These are phyloP conservation scores for Trichogramma pretiosum DNA, from an alignment of 1,140 invertebrate genomes.

Conservation along the genomic window DNA sequence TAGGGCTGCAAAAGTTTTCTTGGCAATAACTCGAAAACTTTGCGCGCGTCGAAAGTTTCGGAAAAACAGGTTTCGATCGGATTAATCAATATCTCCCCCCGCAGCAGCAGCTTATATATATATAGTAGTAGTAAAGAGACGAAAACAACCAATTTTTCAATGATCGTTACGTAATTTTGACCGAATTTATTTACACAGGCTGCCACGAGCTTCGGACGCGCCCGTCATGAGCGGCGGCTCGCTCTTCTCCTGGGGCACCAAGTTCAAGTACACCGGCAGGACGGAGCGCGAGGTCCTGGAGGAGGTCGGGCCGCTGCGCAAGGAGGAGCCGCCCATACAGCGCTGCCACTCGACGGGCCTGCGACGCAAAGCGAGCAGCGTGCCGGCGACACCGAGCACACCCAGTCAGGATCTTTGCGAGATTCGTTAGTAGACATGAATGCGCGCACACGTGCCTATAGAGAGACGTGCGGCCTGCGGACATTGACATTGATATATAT, in stretches of 20 bases:
- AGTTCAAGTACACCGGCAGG: slow-evolving; percentile 83
- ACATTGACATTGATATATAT: background rate
- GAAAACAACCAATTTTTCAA: too few relatives aligned
- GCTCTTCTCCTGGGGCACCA: slow-evolving; percentile 88
- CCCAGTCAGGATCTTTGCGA: slow-evolving; percentile 50
- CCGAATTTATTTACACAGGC: slow-evolving; percentile 52
- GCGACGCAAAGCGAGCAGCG: slow-evolving; percentile 70
- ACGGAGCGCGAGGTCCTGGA: slow-evolving; percentile 81
- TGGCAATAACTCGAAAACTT: too few relatives aligned
- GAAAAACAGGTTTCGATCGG: too few relatives aligned
- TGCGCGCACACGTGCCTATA: too few relatives aligned
- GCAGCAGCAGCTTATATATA: too few relatives aligned
- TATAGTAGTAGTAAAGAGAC: too few relatives aligned
- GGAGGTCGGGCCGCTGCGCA: slow-evolving; percentile 50
- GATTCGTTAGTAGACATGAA: slow-evolving; percentile 38
- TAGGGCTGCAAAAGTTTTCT: too few relatives aligned
- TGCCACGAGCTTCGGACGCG: slow-evolving; percentile 78
- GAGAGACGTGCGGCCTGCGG: too few relatives aligned
- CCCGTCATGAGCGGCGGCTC: slow-evolving; percentile 85
- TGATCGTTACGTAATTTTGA: too few relatives aligned
- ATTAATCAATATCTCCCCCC: too few relatives aligned
- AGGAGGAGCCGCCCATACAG: slow-evolving; percentile 53
- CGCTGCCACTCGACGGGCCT: slow-evolving; percentile 51
- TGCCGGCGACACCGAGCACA: slow-evolving; percentile 76
- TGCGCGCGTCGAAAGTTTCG: too few relatives aligned